phyloP scores from a whole-genome alignment of 2,888 invertebrate species.

The Cyclophora albipunctata region DNA sequence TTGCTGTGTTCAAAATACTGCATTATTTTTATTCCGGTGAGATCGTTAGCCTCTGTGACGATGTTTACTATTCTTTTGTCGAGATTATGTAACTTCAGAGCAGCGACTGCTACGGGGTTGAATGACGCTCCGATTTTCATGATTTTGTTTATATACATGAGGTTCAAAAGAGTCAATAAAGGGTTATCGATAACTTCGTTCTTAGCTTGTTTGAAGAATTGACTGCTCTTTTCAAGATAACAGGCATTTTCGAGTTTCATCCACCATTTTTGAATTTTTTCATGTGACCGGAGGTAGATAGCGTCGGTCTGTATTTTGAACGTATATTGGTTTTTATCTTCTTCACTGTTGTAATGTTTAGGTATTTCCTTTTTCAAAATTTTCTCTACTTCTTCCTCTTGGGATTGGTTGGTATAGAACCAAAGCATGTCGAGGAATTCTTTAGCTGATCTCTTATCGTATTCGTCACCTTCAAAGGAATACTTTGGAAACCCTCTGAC shows the following conservation, averaged over 20 bases:
- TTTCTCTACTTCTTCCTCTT: slow-evolving; percentile 28
- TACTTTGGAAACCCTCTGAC: slow-evolving; percentile 28
- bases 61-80: slow-evolving; percentile 21
- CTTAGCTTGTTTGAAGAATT: slow-evolving; percentile 29
- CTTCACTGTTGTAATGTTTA: slow-evolving; percentile 22
- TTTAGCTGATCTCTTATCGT: slow-evolving; percentile 25
- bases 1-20: slow-evolving; percentile 20
- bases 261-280: slow-evolving; percentile 43
- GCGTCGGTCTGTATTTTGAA: slow-evolving; percentile 34
- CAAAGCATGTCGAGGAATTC: slow-evolving; percentile 32
- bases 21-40: slow-evolving; percentile 29
- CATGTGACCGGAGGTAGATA: slow-evolving; percentile 34
- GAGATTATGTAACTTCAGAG: slow-evolving; percentile 16
- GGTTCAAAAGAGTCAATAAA: slow-evolving; percentile 27
- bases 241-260: slow-evolving; percentile 22
- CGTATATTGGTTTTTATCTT: slow-evolving; percentile 21
- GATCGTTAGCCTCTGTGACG: slow-evolving; percentile 20
- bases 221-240: slow-evolving; percentile 26
- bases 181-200: slow-evolving; percentile 32
- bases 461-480: slow-evolving; percentile 24
- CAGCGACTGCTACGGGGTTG: slow-evolving; percentile 13
- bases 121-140: slow-evolving; percentile 27
- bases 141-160: slow-evolving; percentile 28
- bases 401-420: slow-evolving; percentile 37
- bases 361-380: slow-evolving; percentile 30